phyloP scores from a whole-genome alignment of 30 jellyfish, hydroid and myxozoan genomes.

The Sanderia malayensis region DNA sequence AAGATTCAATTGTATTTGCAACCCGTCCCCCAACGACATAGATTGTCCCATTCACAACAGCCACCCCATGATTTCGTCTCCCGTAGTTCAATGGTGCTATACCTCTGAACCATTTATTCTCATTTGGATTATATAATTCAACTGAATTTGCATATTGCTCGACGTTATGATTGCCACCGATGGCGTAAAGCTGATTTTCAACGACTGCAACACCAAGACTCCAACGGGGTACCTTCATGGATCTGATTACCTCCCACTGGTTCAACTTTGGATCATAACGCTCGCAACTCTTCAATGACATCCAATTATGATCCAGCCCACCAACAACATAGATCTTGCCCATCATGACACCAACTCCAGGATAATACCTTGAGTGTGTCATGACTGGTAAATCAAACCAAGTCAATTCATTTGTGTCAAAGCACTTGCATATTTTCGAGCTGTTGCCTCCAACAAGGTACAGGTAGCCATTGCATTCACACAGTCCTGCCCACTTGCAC shows the following conservation, averaged over 20 bases:
- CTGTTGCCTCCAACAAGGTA: conserved; percentile 94
- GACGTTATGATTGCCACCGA: conserved; percentile 95
- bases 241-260: conserved; percentile 71
- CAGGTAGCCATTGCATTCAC: conserved; percentile 69
- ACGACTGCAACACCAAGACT: conserved; percentile 93
- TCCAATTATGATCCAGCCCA: conserved; percentile 90
- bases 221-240: conserved; percentile 87
- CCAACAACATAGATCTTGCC: conserved; percentile 89
- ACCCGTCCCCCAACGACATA: conserved; percentile 98
- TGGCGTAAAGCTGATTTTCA: conserved; percentile 68
- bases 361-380: conserved; percentile 80
- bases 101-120: conserved; percentile 67
- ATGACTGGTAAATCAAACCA: conserved; percentile 86
- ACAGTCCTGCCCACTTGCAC: conserved; percentile 96
- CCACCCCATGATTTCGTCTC: conserved; percentile 93
- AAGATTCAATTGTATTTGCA: conserved; percentile 91
- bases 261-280: conserved; percentile 71
- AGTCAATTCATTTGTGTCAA: conserved; percentile 47
- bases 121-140: conserved; percentile 79
- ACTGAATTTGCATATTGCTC: conserved; percentile 93
- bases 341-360: conserved; percentile 91
- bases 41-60: conserved; percentile 82
- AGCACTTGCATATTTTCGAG: conserved; percentile 68
- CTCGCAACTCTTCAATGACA: conserved; percentile 75
- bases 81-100: conserved; percentile 85